Evolutionary conservation across 2,797 vertebrate species (phyloP), one percentile per base, ranked within the genome.

Genomic region (Darevskia mixta): DNA sequence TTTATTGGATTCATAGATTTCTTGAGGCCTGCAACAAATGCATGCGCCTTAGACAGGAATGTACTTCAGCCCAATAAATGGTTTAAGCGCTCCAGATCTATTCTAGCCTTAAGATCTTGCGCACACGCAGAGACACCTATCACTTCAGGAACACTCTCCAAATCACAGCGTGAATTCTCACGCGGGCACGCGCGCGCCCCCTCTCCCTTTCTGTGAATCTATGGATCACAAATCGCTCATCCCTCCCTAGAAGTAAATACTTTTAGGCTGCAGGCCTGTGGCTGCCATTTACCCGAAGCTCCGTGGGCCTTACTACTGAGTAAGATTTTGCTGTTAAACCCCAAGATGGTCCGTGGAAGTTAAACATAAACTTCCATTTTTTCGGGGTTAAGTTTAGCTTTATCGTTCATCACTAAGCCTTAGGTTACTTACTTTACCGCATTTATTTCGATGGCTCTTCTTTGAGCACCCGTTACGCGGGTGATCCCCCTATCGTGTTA

Each of bases 111-210:
- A 55, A 45, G 5, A 23, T 23, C 61, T 64, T 27, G 20, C 79
- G 41, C 43, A 5, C 76, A 15, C 13, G 17, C 2, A 10, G 6
- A 17, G 2, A 3, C 0, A 8, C 35, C 17, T 6, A 8, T 3
- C 4, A 1, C 15, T 82, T 67, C 38, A 6, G 10, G 17, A 41
- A 43, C 27, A 67, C 25, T 5, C 25, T 66, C 79, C 41, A 82
- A 7, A 41, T 43, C 80, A 29, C 20, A 41, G 64, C 27, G 11
- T 13, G 17, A 27, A 43, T 66, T 43, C 25, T 35, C 49, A 20
- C 9, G 13, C 49, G 25, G 32, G 32, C 32, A 35, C 3, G 18
- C 9, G 23, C 32, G 20, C 3, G 10, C 32, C 35, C 25, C 2
- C 35, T 18, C 18, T 32, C 75, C 76, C 79, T 13, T 32, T 29